These are phyloP conservation scores for Epizoanthus scotinus DNA, from an alignment of 92 coral and sea anemone genomes.

Conservation along the genomic window DNA sequence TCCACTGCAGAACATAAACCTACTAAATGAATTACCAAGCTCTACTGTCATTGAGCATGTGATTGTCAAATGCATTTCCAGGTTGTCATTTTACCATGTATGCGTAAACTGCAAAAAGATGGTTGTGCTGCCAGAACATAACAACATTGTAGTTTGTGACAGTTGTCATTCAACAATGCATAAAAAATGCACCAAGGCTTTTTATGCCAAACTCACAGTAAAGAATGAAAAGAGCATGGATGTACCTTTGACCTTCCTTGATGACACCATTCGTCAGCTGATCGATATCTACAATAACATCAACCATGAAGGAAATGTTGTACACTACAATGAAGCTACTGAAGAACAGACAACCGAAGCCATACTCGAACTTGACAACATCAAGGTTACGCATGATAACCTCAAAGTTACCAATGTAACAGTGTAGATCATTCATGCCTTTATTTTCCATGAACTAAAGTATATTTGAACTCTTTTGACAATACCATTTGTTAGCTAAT, in stretches of 20 bases:
- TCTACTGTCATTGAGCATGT: conserved; percentile 14
- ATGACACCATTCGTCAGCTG: conserved; percentile 40
- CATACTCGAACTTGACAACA: conserved; percentile 42
- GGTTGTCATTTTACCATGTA: conserved; percentile 16
- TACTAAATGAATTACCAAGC: conserved; percentile 25
- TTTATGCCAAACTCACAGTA: conserved; percentile 26
- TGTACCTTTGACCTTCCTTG: conserved; percentile 43
- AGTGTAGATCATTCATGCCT: conserved; percentile 17
- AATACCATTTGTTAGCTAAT: conserved; percentile 31
- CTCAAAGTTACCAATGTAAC: conserved; percentile 32
- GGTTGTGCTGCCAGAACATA: conserved; percentile 40
- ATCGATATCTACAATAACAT: conserved; percentile 28
- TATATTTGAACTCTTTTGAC: conserved; percentile 26
- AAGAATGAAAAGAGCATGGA: conserved; percentile 6
- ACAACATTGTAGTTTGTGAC: conserved; percentile 37
- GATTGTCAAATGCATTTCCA: conserved; percentile 14
- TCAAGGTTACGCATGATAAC: conserved; percentile 23
- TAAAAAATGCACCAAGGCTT: conserved; percentile 30
- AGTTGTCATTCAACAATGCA: conserved; percentile 38
- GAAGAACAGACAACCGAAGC: conserved; percentile 34
- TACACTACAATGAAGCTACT: conserved; percentile 15
- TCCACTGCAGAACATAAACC: conserved; percentile 28
- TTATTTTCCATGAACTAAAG: conserved; percentile 23
- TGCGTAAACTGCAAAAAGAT: conserved; percentile 40
- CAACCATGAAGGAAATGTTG: conserved; percentile 13